Evolutionary conservation across 2,888 invertebrate genomes (phyloP).

Genomic region (Escarpia spicata): DNA sequence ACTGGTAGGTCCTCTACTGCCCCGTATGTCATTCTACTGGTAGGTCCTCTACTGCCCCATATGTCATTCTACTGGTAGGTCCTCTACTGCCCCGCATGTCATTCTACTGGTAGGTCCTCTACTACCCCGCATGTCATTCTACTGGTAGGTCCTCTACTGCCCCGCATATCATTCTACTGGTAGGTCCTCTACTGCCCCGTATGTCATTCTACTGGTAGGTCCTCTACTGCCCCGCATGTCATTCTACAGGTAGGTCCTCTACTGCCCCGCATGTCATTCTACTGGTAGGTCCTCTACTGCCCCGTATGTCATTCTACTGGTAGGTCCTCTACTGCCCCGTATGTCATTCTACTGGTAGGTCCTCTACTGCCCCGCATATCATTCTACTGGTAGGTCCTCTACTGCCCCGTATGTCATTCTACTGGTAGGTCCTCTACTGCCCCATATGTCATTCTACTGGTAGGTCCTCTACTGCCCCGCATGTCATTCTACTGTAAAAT

Average conservation of each 20-base stretch:
- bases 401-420: not conserved
- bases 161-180: not conserved
- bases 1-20: not conserved
- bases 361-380: too few species aligned
- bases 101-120: not conserved
- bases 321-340: not conserved
- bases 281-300: not conserved
- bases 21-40: too few species aligned
- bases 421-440: not conserved
- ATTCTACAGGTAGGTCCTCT: not conserved
- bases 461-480: not conserved
- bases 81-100: not conserved
- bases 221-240: not conserved
- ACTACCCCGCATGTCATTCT: not conserved
- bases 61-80: not conserved
- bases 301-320: not conserved
- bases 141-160: not conserved
- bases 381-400: not conserved
- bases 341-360: not conserved
- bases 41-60: not conserved
- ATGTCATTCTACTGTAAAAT: not conserved
- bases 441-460: not conserved
- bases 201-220: constrained; percentile 8
- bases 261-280: too few species aligned
- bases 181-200: not conserved